Evolutionary conservation across 2,888 invertebrate species (phyloP), one percentile per base, ranked within the genome.

Genomic region (Epinotia nisella): DNA sequence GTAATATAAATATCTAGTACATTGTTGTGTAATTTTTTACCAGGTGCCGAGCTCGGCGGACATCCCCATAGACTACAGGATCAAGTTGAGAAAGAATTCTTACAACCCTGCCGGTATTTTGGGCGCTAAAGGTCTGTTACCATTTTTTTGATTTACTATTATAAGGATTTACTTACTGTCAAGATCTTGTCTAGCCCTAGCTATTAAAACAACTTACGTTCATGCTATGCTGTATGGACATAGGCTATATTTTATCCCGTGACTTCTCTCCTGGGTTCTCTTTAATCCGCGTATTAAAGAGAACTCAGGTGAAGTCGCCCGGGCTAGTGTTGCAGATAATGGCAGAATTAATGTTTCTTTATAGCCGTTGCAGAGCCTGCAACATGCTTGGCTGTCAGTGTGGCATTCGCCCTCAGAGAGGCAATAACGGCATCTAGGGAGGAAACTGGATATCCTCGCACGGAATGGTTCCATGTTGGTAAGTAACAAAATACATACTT

Each of bases 401-500:
- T 94, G 1, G 91, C 95, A 1, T 90, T 96, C 70, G 96, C 96
- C 0, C 87, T 96, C 62, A 91, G 96, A 55, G 90, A 95, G 74
- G 96, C 96, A 0, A 86, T 96, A 7, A 91, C 94, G 60, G 93
- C 95, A 0, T 96, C 96, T 0, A 90, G 96, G 73, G 86, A 84
- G 55, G 95, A 96, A 75, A 91, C 94, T 29, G 95, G 95, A 51
- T 86, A 91, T 71, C 90, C 89, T 0, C 89, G 88, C 56, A 89
- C 85, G 11, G 85, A 91, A 53, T 96, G 95, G 95, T 95, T 94
- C 81, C 87, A 89, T 66, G 90, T 96, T 71, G 94, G 96, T 96
- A 87, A 89, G 93, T 72, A 45, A 24, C 3, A 24, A 55, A 67
- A 9, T 53, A 24, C 13, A n/a, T 19, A 45, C 5, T 29, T 29